Evolutionary conservation across 2,888 invertebrate species (phyloP), one percentile per base, ranked within the genome.

Genomic region (Campopleginae sp.): DNA sequence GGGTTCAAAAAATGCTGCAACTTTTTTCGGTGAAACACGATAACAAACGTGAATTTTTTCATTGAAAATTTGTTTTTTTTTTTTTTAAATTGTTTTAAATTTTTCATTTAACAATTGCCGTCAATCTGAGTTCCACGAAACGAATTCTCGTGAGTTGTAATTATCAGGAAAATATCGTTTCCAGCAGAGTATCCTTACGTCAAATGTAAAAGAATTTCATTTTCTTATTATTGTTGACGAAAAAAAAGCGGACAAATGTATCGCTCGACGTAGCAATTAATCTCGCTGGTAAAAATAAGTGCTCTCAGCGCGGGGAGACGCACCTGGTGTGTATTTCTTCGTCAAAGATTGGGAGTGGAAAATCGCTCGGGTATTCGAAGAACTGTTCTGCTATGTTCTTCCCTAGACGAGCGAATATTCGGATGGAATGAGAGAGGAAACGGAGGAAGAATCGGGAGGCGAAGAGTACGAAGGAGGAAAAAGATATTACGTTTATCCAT

Each of bases 401-500:
- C 70, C 76, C 79, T 68, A 68, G 76, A 68, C 65, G 68, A 75
- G 48, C 27, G 23, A 71, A 61, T 23, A 38, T 66, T 27, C 33
- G 51, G 42, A 68, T 46, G 31, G 63, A 38, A 38, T 58, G 80
- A 12, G 33, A 54, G 33, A 17, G 61, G 44, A 61, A 48, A 71
- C 66, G 33, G 72, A 66, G 42, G 70, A 82, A 72, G 77, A 82
- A 85, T 82, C 77, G 74, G 58, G 77, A 74, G 68, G 58, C 48
- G 70, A 71, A 70, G 71, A 71, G 82, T 19, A 68, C 51, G 66
- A 78, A 78, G 31, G 74, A 74, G 85, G 82, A 80, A 86, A 86
- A 85, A 89, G 91, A 92, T 93, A 93, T 93, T 93, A 93, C 92
- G 92, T 92, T 93, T 92, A 93, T 92, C 92, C 92, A 93, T 93